phyloP scores from a whole-genome alignment of 2,797 vertebrate species.

The Enoplosus armatus region DNA sequence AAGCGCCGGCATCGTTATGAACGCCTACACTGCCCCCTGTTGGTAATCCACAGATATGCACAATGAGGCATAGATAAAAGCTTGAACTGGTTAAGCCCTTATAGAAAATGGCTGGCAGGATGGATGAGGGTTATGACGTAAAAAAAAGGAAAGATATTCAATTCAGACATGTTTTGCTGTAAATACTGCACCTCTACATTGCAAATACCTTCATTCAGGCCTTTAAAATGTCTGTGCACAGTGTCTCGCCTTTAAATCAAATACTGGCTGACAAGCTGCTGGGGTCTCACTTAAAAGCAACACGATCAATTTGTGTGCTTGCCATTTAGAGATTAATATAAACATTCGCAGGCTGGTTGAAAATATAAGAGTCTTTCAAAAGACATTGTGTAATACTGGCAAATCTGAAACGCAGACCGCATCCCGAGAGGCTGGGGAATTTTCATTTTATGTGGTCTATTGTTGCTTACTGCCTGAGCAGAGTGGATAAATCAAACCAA shows the following conservation, averaged over 20 bases:
- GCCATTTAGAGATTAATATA: not conserved
- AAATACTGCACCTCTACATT: not conserved
- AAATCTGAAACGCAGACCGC: constrained; percentile 2
- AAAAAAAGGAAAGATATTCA: constrained; percentile 7
- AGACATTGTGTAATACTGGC: constrained; percentile 13
- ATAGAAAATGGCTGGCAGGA: constrained; percentile 38
- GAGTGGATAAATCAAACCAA: constrained; percentile 74
- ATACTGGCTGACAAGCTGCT: not conserved
- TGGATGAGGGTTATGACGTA: not conserved
- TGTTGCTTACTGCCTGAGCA: constrained; percentile 51
- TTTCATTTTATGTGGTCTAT: constrained; percentile 40
- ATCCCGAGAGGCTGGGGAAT: constrained; percentile 16
- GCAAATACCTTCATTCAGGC: not conserved
- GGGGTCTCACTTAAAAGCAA: not conserved
- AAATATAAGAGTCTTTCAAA: not conserved
- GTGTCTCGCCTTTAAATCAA: constrained; percentile 1
- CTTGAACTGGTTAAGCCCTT: constrained; percentile 15
- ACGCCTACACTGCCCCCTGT: constrained; percentile 84
- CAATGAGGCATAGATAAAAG: not conserved
- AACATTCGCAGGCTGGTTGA: not conserved
- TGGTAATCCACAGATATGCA: constrained; percentile 51
- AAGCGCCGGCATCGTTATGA: constrained; percentile 44
- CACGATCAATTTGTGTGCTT: not conserved
- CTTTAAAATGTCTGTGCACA: constrained; percentile 5
- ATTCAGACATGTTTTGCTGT: not conserved